Base-by-base conservation (phyloP, 2,888 invertebrate species). In the Standfussiana lucernea region DNA sequence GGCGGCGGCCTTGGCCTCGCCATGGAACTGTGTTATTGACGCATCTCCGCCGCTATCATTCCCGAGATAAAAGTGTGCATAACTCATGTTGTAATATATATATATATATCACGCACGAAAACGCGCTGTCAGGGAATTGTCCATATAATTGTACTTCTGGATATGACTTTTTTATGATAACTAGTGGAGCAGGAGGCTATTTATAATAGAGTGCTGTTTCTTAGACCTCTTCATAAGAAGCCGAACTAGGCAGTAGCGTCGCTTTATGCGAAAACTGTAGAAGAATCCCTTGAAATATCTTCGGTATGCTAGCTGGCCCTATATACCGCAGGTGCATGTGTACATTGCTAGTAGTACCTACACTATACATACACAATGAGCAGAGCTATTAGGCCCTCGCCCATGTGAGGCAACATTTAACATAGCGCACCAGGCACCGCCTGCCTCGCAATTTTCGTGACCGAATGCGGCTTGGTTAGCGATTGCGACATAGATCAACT, bases 1-100 rank as follows among this genome's bases (percentile, higher is more conserved):
- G 91, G 89, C 90, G 88, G 82, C 92, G 94, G 91, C 94, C 95
- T 95, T 94, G 95, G 93, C 93, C 93, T 91, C 90, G 86, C 89
- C 91, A 92, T 94, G 91, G 92, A 92, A 92, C 88, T 90, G 89
- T 92, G 92, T 93, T 93, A 93, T 92, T 93, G 92, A 93, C 92
- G 91, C 93, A 93, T 94, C 91, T 92, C 89, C 88, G 83, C 85
- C 65, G 64, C 65, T 79, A 80, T 79, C 85, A 86, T 83, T 71
- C 71, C 80, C 80, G 77, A 87, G 84, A 86, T 84, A 84, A 84
- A 77, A 72, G 28, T 84, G 75, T 40, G 67, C 70, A 61, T 66
- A 73, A 45, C 62, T 81, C 56, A 61, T 45, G 32, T 73, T 68
- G 18, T 76, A n/a, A n/a, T n/a, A n/a, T n/a, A n/a, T n/a, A n/a